Evolutionary conservation across 2,888 invertebrate genomes (phyloP), one percentile per base, ranked within the genome.

Genomic region (Drosophila phalerata): DNA sequence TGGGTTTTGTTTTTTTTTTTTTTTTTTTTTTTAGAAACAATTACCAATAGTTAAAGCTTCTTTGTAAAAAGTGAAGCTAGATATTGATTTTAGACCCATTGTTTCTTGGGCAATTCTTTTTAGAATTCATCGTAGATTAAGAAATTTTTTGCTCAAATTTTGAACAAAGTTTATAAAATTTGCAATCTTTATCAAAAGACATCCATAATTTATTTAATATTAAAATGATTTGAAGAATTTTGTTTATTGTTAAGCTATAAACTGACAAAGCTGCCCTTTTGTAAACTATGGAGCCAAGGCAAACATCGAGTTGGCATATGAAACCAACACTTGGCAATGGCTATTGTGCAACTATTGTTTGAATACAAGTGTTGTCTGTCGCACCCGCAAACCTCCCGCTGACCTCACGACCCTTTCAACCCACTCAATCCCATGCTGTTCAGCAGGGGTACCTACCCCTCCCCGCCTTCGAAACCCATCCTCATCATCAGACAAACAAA

Each of bases 341-440:
- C 68, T 53, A 69, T 79, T 77, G 77, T 76, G 68, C 30, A 53
- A 49, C 60, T 64, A 64, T 73, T 79, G 77, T 79, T 81, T 71
- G 68, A 49, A 62, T 48, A 77, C 72, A 70, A 77, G 75, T 82
- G 75, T 74, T 75, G 62, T 57, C 69, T 56, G 61, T 53, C 52
- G 52, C 72, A 57, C 45, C 49, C 40, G 43, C 43, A 13, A 32
- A 22, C 32, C 48, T 42, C 34, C 55, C 40, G 25, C 45, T 32
- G 43, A 52, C 52, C 52, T 17, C 25, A 52, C 38, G 5, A 6
- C 15, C 52, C 37, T 22, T 28, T 3, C 28, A 10, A 3, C 9
- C 30, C 30, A 2, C 6, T 8, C 9, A 30, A 2, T 30, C 28
- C 10, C 13, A 15, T 15, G 9, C n/a, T 37, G 37, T 37, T n/a